Conservation (phyloP, 1,140 invertebrate genomes). For the Coelopa frigida region DNA sequence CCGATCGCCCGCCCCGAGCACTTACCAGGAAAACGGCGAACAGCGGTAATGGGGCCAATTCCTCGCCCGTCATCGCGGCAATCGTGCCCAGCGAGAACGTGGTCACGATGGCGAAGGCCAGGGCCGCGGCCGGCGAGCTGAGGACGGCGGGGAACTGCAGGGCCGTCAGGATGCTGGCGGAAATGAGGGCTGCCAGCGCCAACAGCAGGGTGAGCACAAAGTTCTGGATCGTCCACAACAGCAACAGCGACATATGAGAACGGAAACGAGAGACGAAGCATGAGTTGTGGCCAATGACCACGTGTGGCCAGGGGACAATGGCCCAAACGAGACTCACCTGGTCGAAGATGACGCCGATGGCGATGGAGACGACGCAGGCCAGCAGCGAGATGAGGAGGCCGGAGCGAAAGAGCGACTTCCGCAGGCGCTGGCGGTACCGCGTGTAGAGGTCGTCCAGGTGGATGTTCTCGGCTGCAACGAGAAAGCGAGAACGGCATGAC, state of each 20-base stretch:
- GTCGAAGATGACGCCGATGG: slow-evolving; percentile 32
- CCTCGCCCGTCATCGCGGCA: slow-evolving; percentile 37
- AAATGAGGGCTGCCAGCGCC: slow-evolving; percentile 32
- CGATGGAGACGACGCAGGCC: slow-evolving; percentile 41
- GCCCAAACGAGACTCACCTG: slow-evolving; percentile 26
- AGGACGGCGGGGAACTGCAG: slow-evolving; percentile 42
- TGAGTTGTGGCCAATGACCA: neutral
- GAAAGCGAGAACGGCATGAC: slow-evolving; percentile 1
- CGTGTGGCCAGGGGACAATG: neutral
- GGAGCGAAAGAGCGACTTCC: slow-evolving; percentile 42
- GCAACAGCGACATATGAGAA: neutral
- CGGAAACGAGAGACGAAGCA: neutral
- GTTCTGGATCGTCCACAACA: slow-evolving; percentile 17
- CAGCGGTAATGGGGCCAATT: slow-evolving; percentile 53
- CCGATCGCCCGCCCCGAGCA: slow-evolving; percentile 6
- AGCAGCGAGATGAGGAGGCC: slow-evolving; percentile 38
- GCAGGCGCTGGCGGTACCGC: slow-evolving; percentile 41
- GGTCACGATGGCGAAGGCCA: slow-evolving; percentile 41
- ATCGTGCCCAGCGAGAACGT: slow-evolving; percentile 40
- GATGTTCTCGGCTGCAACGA: slow-evolving; percentile 37
- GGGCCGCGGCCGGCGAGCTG: slow-evolving; percentile 37
- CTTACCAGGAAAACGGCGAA: slow-evolving; percentile 58
- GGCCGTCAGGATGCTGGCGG: slow-evolving; percentile 37
- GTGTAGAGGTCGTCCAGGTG: slow-evolving; percentile 44
- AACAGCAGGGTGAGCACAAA: slow-evolving; percentile 28